Evolutionary conservation across 2,113 vertebrate genomes (phyloP), one percentile per base, ranked within the genome.

Genomic region (Pluvialis apricaria): DNA sequence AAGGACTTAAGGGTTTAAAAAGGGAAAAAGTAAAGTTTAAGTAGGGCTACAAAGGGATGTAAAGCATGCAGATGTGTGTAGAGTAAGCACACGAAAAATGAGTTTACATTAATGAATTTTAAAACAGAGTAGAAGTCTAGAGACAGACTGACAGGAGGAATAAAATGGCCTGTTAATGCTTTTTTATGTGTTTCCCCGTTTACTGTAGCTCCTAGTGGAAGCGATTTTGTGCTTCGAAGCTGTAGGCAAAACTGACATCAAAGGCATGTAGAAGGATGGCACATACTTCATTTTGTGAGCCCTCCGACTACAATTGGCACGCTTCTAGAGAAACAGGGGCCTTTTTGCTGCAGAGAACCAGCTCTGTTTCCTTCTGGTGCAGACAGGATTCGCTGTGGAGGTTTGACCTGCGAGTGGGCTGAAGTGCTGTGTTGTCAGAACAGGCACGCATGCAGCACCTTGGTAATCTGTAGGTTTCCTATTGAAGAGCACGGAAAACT

Each of bases 1-100:
- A 51, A 81, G 15, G 22, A 15, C 0, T 2, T 11, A 0, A 34
- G 26, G 61, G 91, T 93, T 96, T 92, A 52, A 77, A 93, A 93
- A 81, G 76, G 45, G 52, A 45, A 92, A 73, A 75, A 71, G 18
- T 76, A n/a, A 72, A 92, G 72, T 93, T 93, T 95, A 77, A 94
- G 58, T 15, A 28, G 34, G 57, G 69, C 69, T 90, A 55, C 40
- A 47, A 28, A 78, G 24, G 70, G 32, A 25, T 20, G 13, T 29
- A 66, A 85, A 68, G 88, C 65, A 19, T 54, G 90, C 77, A 90
- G 58, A 44, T 54, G 24, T 73, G 57, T 2, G 34, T 92, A 77
- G 84, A 96, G 80, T 86, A 76, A 69, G 64, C 25, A 69, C 65
- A 68, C 60, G 70, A 80, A 34, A 26, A 29, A 29, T 62, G 22